These are phyloP conservation scores for Hybognathus amarus DNA, from an alignment of 2,797 vertebrate genomes.

Conservation along the genomic window DNA sequence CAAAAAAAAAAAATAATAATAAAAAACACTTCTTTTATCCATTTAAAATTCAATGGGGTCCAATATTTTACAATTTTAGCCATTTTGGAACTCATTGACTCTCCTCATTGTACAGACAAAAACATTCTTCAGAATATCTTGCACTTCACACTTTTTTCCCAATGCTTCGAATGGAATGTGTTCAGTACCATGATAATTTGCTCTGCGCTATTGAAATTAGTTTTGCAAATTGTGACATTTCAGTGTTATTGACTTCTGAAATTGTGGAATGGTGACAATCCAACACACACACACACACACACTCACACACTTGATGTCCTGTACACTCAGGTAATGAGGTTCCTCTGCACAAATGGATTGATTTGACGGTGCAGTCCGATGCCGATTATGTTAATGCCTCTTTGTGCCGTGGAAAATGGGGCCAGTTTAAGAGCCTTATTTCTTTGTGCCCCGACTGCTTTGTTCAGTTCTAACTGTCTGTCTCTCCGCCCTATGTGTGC, in stretches of 20 bases:
- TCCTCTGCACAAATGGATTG: slow-evolving; percentile 38
- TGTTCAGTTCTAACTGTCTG: slow-evolving; percentile 55
- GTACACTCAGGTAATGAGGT: slow-evolving; percentile 49
- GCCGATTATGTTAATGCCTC: slow-evolving; percentile 50
- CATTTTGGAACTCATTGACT: too few species aligned
- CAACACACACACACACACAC: slow-evolving; percentile 44
- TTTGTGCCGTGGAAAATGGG: slow-evolving; percentile 44
- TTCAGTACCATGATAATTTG: not conserved
- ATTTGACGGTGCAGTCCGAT: slow-evolving; percentile 43
- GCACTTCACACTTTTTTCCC: too few species aligned
- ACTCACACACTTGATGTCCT: slow-evolving; percentile 6
- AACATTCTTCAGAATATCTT: too few species aligned
- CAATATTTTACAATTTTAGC: too few species aligned
- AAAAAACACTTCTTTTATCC: too few species aligned
- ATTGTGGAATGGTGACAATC: not conserved
- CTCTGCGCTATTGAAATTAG: not conserved
- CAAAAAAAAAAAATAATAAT: too few species aligned
- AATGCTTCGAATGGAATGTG: not conserved
- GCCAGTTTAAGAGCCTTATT: slow-evolving; percentile 43
- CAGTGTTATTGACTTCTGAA: not conserved
- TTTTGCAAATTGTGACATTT: not conserved
- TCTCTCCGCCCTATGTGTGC: slow-evolving; percentile 36
- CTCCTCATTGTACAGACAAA: too few species aligned
- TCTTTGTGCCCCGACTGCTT: slow-evolving; percentile 60
- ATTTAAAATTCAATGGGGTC: too few species aligned